Evolutionary conservation across 2,888 invertebrate genomes (phyloP).

Genomic region (Linnaemya vulpina): DNA sequence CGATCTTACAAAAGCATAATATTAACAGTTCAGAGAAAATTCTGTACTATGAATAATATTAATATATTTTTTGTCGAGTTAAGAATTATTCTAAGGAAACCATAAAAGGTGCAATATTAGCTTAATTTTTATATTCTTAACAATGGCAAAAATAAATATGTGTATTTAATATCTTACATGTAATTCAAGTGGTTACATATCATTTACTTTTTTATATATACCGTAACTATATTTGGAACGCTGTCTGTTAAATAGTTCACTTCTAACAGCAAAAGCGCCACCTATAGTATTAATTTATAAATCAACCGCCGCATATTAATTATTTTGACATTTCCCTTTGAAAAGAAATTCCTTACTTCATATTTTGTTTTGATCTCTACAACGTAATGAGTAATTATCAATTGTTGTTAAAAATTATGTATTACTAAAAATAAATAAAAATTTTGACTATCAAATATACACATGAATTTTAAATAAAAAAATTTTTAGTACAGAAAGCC

Average conservation of each 20-base stretch:
- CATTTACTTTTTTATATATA: too few species aligned
- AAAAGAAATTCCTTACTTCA: neutral
- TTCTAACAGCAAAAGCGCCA: neutral
- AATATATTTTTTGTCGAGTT: too few species aligned
- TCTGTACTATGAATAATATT: too few species aligned
- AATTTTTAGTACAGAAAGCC: neutral
- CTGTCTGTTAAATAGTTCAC: neutral
- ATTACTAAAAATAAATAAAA: slow-evolving; percentile 30
- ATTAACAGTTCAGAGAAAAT: too few species aligned
- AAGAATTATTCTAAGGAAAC: too few species aligned
- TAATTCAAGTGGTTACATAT: too few species aligned
- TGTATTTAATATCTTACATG: too few species aligned
- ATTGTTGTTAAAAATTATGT: slow-evolving; percentile 46
- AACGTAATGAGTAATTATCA: slow-evolving; percentile 64
- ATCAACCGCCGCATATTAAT: slow-evolving; percentile 10
- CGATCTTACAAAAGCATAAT: too few species aligned
- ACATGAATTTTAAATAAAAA: slow-evolving; percentile 2
- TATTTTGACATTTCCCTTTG: slow-evolving; percentile 35
- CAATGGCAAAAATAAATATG: too few species aligned
- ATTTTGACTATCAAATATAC: neutral
- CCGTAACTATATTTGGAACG: neutral
- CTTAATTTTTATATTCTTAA: too few species aligned
- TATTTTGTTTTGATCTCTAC: slow-evolving; percentile 59
- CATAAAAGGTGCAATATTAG: too few species aligned
- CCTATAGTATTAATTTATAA: neutral